Evolutionary conservation across 2,797 vertebrate genomes (phyloP), one percentile per base, ranked within the genome.

Genomic region (Malurus leucopterus): DNA sequence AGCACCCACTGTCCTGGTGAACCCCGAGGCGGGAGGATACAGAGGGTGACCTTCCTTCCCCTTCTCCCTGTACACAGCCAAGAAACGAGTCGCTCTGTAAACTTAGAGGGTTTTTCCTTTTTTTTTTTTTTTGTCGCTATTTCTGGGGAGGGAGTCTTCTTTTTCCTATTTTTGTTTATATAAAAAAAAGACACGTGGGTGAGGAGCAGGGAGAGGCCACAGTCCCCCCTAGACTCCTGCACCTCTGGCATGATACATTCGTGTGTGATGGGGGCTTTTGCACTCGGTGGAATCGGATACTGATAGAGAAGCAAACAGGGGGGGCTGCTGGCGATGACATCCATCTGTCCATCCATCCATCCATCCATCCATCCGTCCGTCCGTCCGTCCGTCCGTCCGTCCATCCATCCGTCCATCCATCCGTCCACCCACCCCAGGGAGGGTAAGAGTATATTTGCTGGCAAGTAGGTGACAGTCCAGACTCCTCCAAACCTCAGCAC

Each of bases 201-300:
- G 61, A 59, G 68, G 95, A 46, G 62, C 15, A 79, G 41, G 26
- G 88, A 36, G 30, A 85, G 36, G 88, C 81, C 8, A 54, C 64
- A 55, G 86, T 61, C 57, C 61, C 34, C 49, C 44, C 13, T 22
- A 38, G 32, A 24, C 71, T 84, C 70, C 49, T 32, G 55, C 69
- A 80, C 69, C 94, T 96, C 96, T 78, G 76, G 92, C 79, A 4
- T 11, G 76, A 93, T 96, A 97, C 96, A 96, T 97, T 96, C 96
- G 74, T 30, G 43, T 91, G 82, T 79, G 81, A 93, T 86, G 62
- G 93, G 93, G 92, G 54, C 1, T 0, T 40, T 38, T 67, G 81
- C 40, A 67, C 89, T 73, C 38, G 6, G 63, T 73, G 94, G 47
- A 71, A 59, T 59, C 19, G 68, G 93, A 95, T 47, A 94, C 68